These are phyloP conservation scores for Spisula solida DNA, from an alignment of 2,888 invertebrate genomes.

Conservation along the genomic window DNA sequence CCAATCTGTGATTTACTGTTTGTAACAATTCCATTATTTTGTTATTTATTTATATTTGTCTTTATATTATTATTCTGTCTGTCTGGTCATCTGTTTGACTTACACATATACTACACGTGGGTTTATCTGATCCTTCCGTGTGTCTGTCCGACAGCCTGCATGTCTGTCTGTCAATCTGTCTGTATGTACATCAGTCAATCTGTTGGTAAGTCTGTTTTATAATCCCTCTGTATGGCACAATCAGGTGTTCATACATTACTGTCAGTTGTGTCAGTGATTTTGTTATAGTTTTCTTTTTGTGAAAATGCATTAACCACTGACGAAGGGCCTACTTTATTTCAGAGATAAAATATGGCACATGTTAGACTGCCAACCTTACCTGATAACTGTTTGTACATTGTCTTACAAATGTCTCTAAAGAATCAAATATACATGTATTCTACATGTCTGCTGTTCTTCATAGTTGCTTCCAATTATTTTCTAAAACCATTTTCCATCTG, in stretches of 20 bases:
- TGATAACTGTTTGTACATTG: neutral
- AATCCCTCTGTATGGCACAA: no score
- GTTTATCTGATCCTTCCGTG: neutral
- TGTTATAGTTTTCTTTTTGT: neutral
- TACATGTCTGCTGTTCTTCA: neutral
- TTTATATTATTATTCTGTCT: neutral
- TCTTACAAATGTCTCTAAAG: neutral
- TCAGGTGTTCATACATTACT: neutral
- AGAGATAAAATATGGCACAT: neutral
- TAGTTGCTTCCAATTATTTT: no score
- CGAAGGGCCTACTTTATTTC: neutral
- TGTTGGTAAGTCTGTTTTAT: neutral
- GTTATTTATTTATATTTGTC: conserved; percentile 38
- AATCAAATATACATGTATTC: neutral
- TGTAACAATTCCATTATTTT: conserved; percentile 39
- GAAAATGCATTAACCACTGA: neutral
- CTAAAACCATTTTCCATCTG: no score
- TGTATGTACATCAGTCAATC: neutral
- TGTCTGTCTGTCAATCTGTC: neutral
- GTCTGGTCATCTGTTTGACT: neutral
- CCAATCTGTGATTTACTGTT: conserved; percentile 19
- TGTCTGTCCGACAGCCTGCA: no score
- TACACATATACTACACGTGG: neutral
- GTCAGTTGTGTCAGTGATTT: neutral
- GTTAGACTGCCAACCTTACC: neutral